Evolutionary conservation across 2,888 invertebrate genomes (phyloP).

Genomic region (Lucinisca nassula): DNA sequence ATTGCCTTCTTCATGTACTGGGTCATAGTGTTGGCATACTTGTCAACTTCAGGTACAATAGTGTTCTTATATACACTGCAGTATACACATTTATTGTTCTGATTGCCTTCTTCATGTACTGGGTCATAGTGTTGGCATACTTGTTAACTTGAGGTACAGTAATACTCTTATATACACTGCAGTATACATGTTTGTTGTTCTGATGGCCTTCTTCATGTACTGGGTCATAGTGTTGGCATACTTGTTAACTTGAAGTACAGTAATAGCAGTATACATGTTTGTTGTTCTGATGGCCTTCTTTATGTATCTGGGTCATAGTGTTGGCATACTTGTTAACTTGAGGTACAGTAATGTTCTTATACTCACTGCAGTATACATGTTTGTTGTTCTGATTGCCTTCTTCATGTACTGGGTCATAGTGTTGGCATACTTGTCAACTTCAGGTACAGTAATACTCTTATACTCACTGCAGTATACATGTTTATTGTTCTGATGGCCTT

Average conservation of each 20-base stretch:
- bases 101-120: constrained; percentile 94
- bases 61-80: too few species aligned
- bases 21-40: constrained; percentile 94
- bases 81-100: constrained; percentile 93
- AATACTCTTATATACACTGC: too few species aligned
- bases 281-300: constrained; percentile 93
- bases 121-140: constrained; percentile 95
- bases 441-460: too few species aligned
- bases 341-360: too few species aligned
- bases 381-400: constrained; percentile 92
- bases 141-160: constrained; percentile 91
- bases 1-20: constrained; percentile 95
- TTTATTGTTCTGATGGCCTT: constrained; percentile 93
- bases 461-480: constrained; percentile 91
- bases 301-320: constrained; percentile 95
- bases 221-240: constrained; percentile 96
- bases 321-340: constrained; percentile 92
- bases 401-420: constrained; percentile 96
- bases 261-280: constrained; percentile 92
- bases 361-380: too few species aligned
- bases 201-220: constrained; percentile 94
- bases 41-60: constrained; percentile 91
- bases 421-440: constrained; percentile 94
- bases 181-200: constrained; percentile 92
- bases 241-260: constrained; percentile 91